Base-by-base conservation (phyloP, 92 coral and sea anemone genomes). In the Porites evermanni region DNA sequence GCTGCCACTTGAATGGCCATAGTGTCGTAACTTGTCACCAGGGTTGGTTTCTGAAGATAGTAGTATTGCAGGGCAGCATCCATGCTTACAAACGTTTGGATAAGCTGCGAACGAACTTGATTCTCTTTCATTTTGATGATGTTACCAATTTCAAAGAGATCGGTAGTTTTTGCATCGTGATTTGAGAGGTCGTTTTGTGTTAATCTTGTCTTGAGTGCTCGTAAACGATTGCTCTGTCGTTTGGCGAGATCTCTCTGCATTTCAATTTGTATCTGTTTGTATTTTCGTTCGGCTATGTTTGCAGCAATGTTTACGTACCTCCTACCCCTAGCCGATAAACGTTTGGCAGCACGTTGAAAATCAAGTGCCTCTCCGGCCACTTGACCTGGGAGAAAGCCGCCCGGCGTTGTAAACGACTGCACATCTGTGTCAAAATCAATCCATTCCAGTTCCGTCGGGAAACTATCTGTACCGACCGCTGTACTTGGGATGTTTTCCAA, bases 221-320 rank as follows among this genome's bases (percentile, higher is more conserved):
- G 69, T 24, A 82, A 56, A 67, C 87, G 87, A 70, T 58, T 17
- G 87, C 79, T 85, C 83, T 85, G 89, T 85, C 84, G 66, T 17
- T 78, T 78, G 78, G 85, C 89, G 1, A 85, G 78, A 54, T 85
- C 89, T 67, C 89, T 26, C 19, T 77, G 73, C 89, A 85, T 85
- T 85, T 85, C 89, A 51, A 78, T 77, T 19, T 85, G 75, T 74
- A 78, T 77, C 69, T 85, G 89, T 74, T 85, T 85, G 85, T 85
- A 78, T 51, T 85, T 85, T 18, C 69, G 68, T 58, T 65, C 74
- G 58, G 89, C 84, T 19, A 78, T 66, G 64, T 85, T 85, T 32
- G 89, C 89, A 52, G 85, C 85, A 64, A 74, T 85, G 66, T 67
- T 78, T 58, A 85, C 75, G 64, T 85, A 85, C 50, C 66, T 85